Base-by-base conservation (phyloP, 2,797 vertebrate species). In the Eleutherodactylus coqui region DNA sequence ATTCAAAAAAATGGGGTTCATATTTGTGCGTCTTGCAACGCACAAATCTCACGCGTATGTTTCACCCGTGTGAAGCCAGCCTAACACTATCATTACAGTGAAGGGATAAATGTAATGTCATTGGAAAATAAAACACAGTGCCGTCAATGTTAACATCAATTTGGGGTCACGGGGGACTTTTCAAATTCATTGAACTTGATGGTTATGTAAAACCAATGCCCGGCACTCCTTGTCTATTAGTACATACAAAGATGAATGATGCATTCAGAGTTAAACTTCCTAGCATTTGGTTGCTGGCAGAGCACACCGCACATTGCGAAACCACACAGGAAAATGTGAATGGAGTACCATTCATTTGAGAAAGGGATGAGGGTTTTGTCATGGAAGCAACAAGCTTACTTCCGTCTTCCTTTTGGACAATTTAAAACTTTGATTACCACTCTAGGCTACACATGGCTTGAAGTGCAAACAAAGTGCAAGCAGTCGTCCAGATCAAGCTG, bases 251-350 rank as follows among this genome's bases (percentile, higher is more conserved):
- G 62, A 67, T 67, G 32, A 19, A 16, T 36, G 34, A 34, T 41
- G 36, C 67, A 41, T 70, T 24, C 10, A 41, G 1, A n/a, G 67
- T 70, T 70, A 70, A 70, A 70, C 21, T n/a, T 41, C 17, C 38
- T n/a, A 70, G 67, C 67, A 41, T 9, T 17, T 67, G 29, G 14
- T 41, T 72, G 36, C 38, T 72, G 69, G 19, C 69, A 43, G 21
- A 41, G 36, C 36, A 14, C 36, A 43, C 38, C n/a, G 69, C 38
- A 72, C 69, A 72, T 72, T 41, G 11, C 24, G 69, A 72, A 72
- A 72, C 69, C 38, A n/a, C 69, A 72, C 36, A 41, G 69, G 38
- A 72, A 72, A 43, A 72, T 41, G 38, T 72, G 38, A 43, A 9
- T 72, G 69, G 69, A 13, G 13, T 7, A 43, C 38, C 69, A 72